Base-by-base conservation (phyloP, 2,888 invertebrate species). In the Diaphora mendica region DNA sequence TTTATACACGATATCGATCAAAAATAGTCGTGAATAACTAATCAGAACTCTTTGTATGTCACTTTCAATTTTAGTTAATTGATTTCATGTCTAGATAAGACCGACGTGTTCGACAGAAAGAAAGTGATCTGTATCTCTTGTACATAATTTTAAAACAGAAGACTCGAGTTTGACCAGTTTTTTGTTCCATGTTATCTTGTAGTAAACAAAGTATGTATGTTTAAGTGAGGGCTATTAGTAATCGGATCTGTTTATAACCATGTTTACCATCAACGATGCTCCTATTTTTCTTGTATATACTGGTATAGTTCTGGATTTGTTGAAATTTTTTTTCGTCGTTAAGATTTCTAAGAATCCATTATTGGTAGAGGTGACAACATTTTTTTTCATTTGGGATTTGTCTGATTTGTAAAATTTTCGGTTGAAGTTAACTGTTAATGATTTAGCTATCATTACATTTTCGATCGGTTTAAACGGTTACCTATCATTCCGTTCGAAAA, bases 61-160 rank as follows among this genome's bases (percentile, higher is more conserved):
- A 82, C 92, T 94, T 93, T 94, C 93, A 84, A 89, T 94, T 93
- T 86, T 79, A 79, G 80, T 90, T 91, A 94, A 94, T 93, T 93
- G 94, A 94, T 94, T 55, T 92, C 89, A 88, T 91, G 91, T 90
- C 82, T 77, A 86, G 93, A 93, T 92, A 90, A 85, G 79, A 72
- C 74, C 76, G 83, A 86, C 86, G 83, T 87, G 89, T 85, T 79
- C 85, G 86, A 85, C 85, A 85, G 79, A 86, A 85, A 88, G 89
- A 89, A 89, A 90, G 88, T 83, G 84, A 85, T 85, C 83, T 66
- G 77, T 79, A 84, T 83, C 83, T 75, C 44, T 67, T 64, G 62
- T 59, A 76, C 76, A 77, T 77, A 75, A 76, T 77, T 71, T 70
- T 66, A 72, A 42, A 71, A 79, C 82, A 75, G 69, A 67, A 72